Base-by-base conservation (phyloP, 1,140 invertebrate species). In the Stegodyphus mimosarum region DNA sequence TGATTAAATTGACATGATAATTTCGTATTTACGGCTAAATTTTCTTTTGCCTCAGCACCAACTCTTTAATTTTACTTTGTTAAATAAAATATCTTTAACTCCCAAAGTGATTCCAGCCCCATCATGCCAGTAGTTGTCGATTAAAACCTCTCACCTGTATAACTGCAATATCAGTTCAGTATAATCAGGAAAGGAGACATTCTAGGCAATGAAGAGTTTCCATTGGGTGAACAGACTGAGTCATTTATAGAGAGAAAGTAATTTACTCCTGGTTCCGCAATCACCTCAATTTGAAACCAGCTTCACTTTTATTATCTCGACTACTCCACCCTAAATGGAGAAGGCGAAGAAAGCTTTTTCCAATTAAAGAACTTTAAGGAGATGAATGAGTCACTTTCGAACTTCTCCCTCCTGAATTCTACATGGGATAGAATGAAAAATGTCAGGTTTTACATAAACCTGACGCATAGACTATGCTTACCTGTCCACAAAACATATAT, bases 321-420 rank as follows among this genome's bases (percentile, higher is more conserved):
- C n/a, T 67, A 67, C 66, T 67, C 17, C 33, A 11, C 69, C 69
- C 49, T 71, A 71, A 71, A 71, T 71, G 69, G 33, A 48, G 11
- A 71, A 71, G 49, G 69, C 18, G 69, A 71, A 71, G 18, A 71
- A 71, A 71, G 69, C 69, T 71, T 71, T 71, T 71, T 71, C 69
- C 69, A 71, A 71, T 71, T 71, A 71, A 71, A 50, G 69, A 71
- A 50, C 18, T 71, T 71, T 50, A 6, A 49, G 6, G 69, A 71
- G 48, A 71, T 71, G 69, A 71, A 71, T 71, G 69, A 71, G n/a
- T 49, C 33, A 49, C 18, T 33, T 71, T 71, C 49, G 15, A 71
- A 71, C 49, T 71, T 11, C 49, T 15, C 55, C 55, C 15, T 1
- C 55, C 33, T 33, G 33, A 33, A 1, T 33, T 33, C 33, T 33